Evolutionary conservation across 2,888 invertebrate species (phyloP).

Genomic region (Oxytorus armatus): DNA sequence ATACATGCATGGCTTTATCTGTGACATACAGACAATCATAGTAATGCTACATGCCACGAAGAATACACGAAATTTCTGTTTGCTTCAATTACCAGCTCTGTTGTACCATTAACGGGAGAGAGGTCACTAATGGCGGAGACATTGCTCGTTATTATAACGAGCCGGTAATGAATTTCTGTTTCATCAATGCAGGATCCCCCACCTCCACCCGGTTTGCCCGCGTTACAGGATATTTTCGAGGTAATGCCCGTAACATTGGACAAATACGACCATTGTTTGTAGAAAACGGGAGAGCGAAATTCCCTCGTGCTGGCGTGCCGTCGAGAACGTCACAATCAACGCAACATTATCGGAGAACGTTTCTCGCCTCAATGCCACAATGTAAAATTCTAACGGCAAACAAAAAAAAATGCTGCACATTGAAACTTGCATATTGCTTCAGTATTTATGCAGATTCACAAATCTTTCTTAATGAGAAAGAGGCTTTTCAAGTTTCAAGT

Average conservation of each 20-base stretch:
- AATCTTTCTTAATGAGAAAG: no score
- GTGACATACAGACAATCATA: no score
- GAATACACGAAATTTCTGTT: conserved; percentile 26
- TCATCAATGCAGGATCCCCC: conserved; percentile 23
- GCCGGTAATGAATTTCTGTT: conserved; percentile 54
- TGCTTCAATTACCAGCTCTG: conserved; percentile 35
- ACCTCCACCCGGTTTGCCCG: conserved; percentile 1
- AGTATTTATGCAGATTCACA: no score
- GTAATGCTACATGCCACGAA: neutral
- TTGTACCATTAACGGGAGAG: conserved; percentile 31
- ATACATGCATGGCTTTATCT: no score
- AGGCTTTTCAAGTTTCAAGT: no score
- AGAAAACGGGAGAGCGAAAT: neutral
- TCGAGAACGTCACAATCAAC: no score
- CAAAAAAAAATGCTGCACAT: no score
- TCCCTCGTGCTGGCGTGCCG: no score
- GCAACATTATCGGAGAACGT: no score
- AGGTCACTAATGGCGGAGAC: conserved; percentile 3
- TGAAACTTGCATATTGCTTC: no score
- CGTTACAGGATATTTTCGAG: conserved; percentile 25
- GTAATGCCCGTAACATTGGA: conserved; percentile 4
- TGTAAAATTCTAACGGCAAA: no score
- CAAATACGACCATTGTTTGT: conserved; percentile 8
- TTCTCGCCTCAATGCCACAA: no score
- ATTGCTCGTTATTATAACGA: conserved; percentile 52